These are phyloP conservation scores for Tridacna gigas DNA, from an alignment of 2,888 invertebrate genomes.

Conservation along the genomic window DNA sequence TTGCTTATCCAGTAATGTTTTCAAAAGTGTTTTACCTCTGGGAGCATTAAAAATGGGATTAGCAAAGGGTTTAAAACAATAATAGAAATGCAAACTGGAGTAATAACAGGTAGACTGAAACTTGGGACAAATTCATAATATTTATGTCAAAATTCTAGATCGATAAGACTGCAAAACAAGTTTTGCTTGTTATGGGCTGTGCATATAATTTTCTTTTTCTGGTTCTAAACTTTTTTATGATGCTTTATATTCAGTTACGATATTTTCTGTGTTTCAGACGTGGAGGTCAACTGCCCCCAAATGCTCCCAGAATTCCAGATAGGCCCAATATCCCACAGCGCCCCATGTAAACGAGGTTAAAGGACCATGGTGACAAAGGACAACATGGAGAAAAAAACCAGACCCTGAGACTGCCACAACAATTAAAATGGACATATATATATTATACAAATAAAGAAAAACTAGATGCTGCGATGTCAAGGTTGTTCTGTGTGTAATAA, in stretches of 20 bases:
- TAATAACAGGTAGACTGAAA: too few relatives aligned
- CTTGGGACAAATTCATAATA: too few relatives aligned
- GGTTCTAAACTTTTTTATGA: too few relatives aligned
- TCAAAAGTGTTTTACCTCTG: too few relatives aligned
- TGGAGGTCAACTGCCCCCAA: conserved; percentile 63
- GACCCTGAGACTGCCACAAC: not conserved
- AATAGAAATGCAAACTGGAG: too few relatives aligned
- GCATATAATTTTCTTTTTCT: too few relatives aligned
- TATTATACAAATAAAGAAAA: not conserved
- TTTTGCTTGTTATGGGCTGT: too few relatives aligned
- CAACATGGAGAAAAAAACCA: not conserved
- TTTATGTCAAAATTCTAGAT: too few relatives aligned
- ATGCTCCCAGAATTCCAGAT: conserved; percentile 79
- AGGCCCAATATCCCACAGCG: conserved; percentile 75
- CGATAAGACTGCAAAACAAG: too few relatives aligned
- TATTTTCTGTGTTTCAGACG: conserved; percentile 63
- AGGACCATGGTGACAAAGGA: conserved; percentile 1
- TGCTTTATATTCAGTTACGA: not conserved
- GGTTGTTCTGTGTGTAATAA: not conserved
- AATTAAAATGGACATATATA: not conserved
- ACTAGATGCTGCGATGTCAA: not conserved
- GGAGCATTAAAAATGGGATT: too few relatives aligned
- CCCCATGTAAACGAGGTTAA: conserved; percentile 66
- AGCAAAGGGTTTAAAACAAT: too few relatives aligned
- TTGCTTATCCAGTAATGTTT: too few relatives aligned